These are phyloP conservation scores for Oligia strigilis DNA, from an alignment of 2,888 invertebrate species.

Conservation along the genomic window DNA sequence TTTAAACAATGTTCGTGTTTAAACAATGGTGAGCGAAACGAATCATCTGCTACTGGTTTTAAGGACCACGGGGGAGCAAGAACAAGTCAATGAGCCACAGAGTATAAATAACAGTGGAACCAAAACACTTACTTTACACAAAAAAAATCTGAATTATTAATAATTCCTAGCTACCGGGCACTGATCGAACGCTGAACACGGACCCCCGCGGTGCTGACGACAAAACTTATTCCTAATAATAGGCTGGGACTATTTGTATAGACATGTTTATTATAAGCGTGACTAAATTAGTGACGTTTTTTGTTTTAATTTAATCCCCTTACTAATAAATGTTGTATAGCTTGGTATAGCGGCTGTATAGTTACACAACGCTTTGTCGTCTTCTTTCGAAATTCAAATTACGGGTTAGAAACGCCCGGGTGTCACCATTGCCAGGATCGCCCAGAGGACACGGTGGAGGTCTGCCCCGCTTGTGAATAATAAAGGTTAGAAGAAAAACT, in stretches of 20 bases:
- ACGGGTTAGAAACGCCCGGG: too few relatives aligned
- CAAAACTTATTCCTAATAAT: constrained; percentile 30
- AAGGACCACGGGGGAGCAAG: constrained; percentile 32
- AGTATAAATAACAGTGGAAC: background rate
- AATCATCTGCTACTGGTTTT: constrained; percentile 58
- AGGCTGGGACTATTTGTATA: background rate
- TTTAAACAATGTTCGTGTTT: constrained; percentile 15
- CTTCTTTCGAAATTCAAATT: too few relatives aligned
- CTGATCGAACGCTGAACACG: constrained; percentile 1
- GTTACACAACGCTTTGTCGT: too few relatives aligned
- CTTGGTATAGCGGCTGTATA: too few relatives aligned
- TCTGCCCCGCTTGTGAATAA: background rate
- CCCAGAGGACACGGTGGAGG: too few relatives aligned
- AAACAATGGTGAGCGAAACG: constrained; percentile 40
- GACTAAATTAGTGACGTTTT: constrained; percentile 24
- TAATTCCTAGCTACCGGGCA: constrained; percentile 30
- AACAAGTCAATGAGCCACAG: background rate
- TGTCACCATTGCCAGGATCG: too few relatives aligned
- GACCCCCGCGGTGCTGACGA: constrained; percentile 23
- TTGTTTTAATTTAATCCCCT: constrained; percentile 4
- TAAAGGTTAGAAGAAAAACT: too few relatives aligned
- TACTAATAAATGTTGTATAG: too few relatives aligned
- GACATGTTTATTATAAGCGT: constrained; percentile 9
- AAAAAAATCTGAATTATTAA: background rate
- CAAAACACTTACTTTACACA: background rate